Evolutionary conservation across 2,797 vertebrate genomes (phyloP), one percentile per base, ranked within the genome.

Genomic region (Nothura maculosa): DNA sequence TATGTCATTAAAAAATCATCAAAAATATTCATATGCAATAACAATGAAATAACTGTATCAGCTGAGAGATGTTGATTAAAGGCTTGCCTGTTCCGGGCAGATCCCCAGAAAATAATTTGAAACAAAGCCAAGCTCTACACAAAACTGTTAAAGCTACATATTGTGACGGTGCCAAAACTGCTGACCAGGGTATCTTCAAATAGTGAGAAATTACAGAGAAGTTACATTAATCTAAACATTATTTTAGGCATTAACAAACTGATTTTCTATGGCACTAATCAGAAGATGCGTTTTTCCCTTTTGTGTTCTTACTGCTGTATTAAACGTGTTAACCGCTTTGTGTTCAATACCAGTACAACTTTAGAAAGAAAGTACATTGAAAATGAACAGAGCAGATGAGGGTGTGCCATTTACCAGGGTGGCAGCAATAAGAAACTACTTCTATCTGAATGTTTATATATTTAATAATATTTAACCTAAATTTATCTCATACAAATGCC

Each of bases 301-400:
- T 76, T 75, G 45, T 6, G 5, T 45, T 85, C 42, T 74, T 48
- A 77, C 2, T 25, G 67, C 9, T 5, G 13, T 1, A 34, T 2
- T 30, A 72, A 76, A 36, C 36, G 40, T 87, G 30, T 20, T 22
- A 85, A 63, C 32, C 48, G 54, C 36, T 87, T 91, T 78, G 68
- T 19, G 47, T 60, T 28, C 48, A 15, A 47, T 78, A 89, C 48
- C 47, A 72, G 58, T 48, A 55, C 7, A 75, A 30, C 74, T 84
- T 91, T 28, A 94, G 36, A 85, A 89, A 81, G 61, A 73, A 87
- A 89, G 68, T 58, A 50, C 43, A 85, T 47, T 40, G 84, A 92
- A 94, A 94, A 81, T 17, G 1, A 82, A 75, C 75, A 62, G 1
- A 69, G 5, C 50, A 80, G 55, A 45, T 54, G 64, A 91, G 48